These are phyloP conservation scores for Megalonaias nervosa DNA, from an alignment of 1,140 invertebrate genomes.

Conservation along the genomic window DNA sequence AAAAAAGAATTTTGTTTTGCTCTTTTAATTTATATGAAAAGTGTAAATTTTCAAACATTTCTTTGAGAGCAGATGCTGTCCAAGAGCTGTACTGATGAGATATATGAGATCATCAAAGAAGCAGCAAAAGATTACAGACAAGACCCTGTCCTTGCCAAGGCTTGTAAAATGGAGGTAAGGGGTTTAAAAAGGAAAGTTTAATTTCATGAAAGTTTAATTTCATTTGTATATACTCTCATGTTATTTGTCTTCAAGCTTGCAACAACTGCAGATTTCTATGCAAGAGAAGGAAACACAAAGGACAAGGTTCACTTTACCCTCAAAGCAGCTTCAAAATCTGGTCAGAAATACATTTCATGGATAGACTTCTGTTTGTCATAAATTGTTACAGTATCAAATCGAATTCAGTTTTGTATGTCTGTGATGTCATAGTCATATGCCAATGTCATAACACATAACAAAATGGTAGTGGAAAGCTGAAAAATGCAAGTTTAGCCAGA, in stretches of 20 bases:
- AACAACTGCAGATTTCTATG: background rate
- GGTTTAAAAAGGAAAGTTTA: background rate
- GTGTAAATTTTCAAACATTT: background rate
- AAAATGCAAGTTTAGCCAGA: too few relatives aligned
- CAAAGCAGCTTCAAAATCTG: background rate
- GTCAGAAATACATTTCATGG: background rate
- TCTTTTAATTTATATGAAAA: background rate
- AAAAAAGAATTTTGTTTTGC: background rate
- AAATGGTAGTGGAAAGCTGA: too few relatives aligned
- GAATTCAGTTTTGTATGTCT: too few relatives aligned
- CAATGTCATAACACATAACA: background rate
- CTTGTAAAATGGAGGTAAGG: conserved; percentile 78
- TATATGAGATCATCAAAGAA: conserved; percentile 86
- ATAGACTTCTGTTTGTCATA: background rate
- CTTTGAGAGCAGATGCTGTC: conserved; percentile 68
- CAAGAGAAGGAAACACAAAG: background rate
- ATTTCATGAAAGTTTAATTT: background rate
- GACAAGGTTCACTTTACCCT: background rate
- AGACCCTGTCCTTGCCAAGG: conserved; percentile 85
- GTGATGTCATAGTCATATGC: too few relatives aligned
- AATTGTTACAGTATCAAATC: background rate
- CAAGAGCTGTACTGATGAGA: conserved; percentile 83
- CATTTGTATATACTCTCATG: background rate
- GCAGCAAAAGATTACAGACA: conserved; percentile 86
- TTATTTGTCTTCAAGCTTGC: background rate